A percentile compares a stretch with the other conserved stretches of the same genome.
These are phyloP conservation scores for Laterallus jamaicensis DNA, from an alignment of 2,113 vertebrate genomes.

Conservation along the genomic window DNA sequence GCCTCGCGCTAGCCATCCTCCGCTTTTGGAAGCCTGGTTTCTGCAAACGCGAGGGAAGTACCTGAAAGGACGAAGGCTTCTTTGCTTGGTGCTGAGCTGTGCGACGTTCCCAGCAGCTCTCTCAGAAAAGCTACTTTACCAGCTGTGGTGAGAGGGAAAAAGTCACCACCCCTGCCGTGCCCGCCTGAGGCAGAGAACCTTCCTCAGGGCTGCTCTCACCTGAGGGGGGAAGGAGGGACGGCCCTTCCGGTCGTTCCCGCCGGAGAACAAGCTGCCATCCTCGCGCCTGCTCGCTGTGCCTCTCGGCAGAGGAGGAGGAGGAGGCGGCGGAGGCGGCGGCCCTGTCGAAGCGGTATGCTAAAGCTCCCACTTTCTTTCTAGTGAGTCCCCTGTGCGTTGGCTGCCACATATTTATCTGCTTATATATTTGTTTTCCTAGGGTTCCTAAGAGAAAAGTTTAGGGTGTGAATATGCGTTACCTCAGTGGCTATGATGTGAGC, in stretches of 20 bases:
- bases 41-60: fast-evolving
- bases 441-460: no score
- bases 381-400: fast-evolving
- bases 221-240: fast-evolving
- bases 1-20: fast-evolving
- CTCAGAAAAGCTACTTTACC: fast-evolving
- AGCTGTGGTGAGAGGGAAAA: fast-evolving
- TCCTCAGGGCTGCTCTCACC: fast-evolving
- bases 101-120: background rate
- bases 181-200: fast-evolving
- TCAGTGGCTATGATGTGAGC: fast-evolving
- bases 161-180: fast-evolving
- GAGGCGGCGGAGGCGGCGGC: no score
- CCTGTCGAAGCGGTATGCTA: fast-evolving
- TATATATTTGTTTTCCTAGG: no score
- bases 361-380: fast-evolving
- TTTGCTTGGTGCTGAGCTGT: fast-evolving
- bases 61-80: fast-evolving
- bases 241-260: fast-evolving
- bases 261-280: background rate
- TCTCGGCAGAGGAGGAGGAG: no score
- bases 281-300: fast-evolving
- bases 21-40: background rate
- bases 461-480: fast-evolving
- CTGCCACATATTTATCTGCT: background rate